Percentiles rank a stretch among this genome's conserved stretches.
Evolutionary conservation across 2,797 vertebrate genomes (phyloP).

Genomic region (Ptychobarbus kaznakovi): DNA sequence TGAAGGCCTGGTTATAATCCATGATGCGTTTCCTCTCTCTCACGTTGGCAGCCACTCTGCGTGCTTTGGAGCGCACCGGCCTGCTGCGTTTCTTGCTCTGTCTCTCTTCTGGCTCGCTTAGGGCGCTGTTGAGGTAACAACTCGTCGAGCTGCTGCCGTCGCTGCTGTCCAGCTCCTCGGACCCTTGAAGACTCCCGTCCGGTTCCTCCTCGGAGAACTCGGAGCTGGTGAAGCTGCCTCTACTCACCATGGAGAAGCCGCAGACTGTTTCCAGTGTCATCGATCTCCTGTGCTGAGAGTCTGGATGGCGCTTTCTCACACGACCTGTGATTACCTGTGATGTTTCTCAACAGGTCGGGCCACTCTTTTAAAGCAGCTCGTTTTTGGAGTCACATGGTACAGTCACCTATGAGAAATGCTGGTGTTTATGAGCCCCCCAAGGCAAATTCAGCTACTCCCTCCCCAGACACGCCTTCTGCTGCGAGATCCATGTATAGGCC

Average conservation of each 20-base stretch:
- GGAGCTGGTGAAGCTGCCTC: conserved; percentile 74
- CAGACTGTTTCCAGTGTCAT: conserved; percentile 6
- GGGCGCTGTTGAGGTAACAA: conserved; percentile 67
- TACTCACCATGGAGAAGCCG: conserved; percentile 67
- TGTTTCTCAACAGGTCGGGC: conserved; percentile 73
- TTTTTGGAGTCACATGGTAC: conserved; percentile 82
- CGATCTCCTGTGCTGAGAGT: conserved; percentile 5
- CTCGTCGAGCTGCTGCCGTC: conserved; percentile 56
- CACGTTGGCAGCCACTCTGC: conserved; percentile 90
- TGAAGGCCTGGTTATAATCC: conserved; percentile 98
- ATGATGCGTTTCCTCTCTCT: conserved; percentile 94
- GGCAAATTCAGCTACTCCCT: conserved; percentile 80
- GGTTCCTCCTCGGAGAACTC: conserved; percentile 80
- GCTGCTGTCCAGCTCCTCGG: conserved; percentile 64
- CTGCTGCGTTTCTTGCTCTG: conserved; percentile 80
- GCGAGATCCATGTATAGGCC: conserved; percentile 63
- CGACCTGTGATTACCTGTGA: conserved; percentile 72
- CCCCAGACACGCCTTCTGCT: conserved; percentile 77
- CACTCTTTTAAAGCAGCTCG: conserved; percentile 76
- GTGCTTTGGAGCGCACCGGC: conserved; percentile 89
- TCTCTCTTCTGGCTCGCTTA: conserved; percentile 72
- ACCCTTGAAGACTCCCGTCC: conserved; percentile 67
- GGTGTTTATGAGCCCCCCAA: conserved; percentile 78
- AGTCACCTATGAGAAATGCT: conserved; percentile 79
- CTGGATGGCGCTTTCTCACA: conserved; percentile 57